phyloP scores from a whole-genome alignment of 2,888 invertebrate species.

The Seira sanloemensis region DNA sequence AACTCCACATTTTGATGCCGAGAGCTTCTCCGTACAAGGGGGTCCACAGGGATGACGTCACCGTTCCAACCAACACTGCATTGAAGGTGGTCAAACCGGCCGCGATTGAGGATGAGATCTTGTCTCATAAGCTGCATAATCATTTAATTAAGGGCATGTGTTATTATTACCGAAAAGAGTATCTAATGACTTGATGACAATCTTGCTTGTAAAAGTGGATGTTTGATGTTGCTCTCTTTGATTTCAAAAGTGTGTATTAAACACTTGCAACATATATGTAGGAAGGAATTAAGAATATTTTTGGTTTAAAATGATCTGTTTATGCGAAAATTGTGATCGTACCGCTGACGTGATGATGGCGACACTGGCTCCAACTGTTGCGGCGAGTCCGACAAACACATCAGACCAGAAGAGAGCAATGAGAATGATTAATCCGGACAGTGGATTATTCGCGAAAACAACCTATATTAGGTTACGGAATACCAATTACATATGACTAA shows the following conservation, averaged over 20 bases:
- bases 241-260: too few relatives aligned
- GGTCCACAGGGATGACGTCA: conserved; percentile 74
- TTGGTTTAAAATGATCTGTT: neutral
- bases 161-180: neutral
- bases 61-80: conserved; percentile 74
- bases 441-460: conserved; percentile 76
- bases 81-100: conserved; percentile 73
- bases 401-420: conserved; percentile 75
- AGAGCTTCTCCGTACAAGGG: conserved; percentile 64
- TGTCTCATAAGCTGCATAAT: conserved; percentile 64
- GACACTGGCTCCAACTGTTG: conserved; percentile 61
- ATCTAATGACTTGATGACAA: too few relatives aligned
- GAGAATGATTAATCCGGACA: conserved; percentile 76
- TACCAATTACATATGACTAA: conserved; percentile 12
- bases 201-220: too few relatives aligned
- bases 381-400: conserved; percentile 69
- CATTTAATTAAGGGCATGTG: conserved; percentile 12
- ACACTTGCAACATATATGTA: neutral
- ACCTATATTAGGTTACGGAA: conserved; percentile 75
- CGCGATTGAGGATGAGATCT: conserved; percentile 47
- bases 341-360: conserved; percentile 73
- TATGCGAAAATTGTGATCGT: conserved; percentile 20
- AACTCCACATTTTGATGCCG: conserved; percentile 67
- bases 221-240: too few relatives aligned
- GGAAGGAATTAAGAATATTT: neutral